Evolutionary conservation across 2,797 vertebrate species (phyloP).

Genomic region (Chrosomus eos): DNA sequence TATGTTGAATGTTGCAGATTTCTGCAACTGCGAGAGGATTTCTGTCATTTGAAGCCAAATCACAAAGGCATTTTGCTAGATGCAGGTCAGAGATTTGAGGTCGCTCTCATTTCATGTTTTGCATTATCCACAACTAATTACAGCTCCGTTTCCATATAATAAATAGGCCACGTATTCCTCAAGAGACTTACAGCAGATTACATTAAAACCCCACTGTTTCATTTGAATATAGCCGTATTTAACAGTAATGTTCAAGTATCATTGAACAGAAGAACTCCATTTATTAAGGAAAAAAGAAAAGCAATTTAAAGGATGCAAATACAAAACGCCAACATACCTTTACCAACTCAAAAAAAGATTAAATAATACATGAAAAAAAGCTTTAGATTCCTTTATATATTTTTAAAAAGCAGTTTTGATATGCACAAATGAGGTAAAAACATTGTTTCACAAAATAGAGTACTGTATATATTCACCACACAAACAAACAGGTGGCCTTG

Average conservation of each 20-base stretch:
- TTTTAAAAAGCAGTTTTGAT: conserved; percentile 69
- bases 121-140: conserved; percentile 45
- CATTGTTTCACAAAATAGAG: conserved; percentile 73
- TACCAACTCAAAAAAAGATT: conserved; percentile 71
- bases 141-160: conserved; percentile 25
- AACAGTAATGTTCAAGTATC: not conserved
- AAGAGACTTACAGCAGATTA: conserved; percentile 3
- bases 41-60: conserved; percentile 29
- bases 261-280: conserved; percentile 71
- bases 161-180: conserved; percentile 25
- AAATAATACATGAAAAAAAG: conserved; percentile 70
- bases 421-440: conserved; percentile 84
- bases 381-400: conserved; percentile 63
- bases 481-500: conserved; percentile 73
- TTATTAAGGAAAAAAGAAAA: conserved; percentile 72
- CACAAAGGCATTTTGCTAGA: conserved; percentile 24
- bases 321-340: conserved; percentile 76
- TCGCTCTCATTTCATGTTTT: conserved; percentile 23
- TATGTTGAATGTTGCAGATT: not conserved
- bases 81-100: conserved; percentile 28
- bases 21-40: not conserved
- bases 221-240: conserved; percentile 23
- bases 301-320: conserved; percentile 73
- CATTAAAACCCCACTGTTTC: conserved; percentile 1
- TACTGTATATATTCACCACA: conserved; percentile 73